Evolutionary conservation across 2,888 invertebrate species (phyloP).

Genomic region (Cordylochernes scorpioides): DNA sequence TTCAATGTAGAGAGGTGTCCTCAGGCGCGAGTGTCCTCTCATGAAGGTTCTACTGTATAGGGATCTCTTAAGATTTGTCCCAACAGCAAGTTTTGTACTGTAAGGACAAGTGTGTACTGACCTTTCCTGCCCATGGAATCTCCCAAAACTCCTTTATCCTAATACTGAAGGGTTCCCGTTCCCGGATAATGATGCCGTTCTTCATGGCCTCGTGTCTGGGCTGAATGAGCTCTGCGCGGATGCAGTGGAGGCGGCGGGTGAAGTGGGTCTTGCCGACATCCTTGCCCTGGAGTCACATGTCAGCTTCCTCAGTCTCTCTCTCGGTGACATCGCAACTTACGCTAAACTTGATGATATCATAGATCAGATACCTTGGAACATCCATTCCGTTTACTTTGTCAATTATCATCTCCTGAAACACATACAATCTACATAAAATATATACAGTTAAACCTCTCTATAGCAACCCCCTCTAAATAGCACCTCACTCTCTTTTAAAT

Average conservation of each 20-base stretch:
- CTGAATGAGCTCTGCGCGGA: slow-evolving; percentile 31
- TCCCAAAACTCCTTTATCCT: slow-evolving; percentile 77
- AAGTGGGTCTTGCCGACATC: slow-evolving; percentile 52
- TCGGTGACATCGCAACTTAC: too few species aligned
- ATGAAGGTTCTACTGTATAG: too few species aligned
- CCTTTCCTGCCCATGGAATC: slow-evolving; percentile 24
- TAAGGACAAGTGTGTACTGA: slow-evolving; percentile 10
- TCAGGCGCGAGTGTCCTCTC: too few species aligned
- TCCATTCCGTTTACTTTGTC: slow-evolving; percentile 40
- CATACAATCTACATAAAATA: too few species aligned
- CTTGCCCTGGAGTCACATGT: slow-evolving; percentile 27
- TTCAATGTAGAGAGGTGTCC: too few species aligned
- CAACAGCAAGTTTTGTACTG: background rate
- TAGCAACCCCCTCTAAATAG: too few species aligned
- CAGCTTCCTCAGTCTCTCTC: too few species aligned
- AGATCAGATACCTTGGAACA: slow-evolving; percentile 69
- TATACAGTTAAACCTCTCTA: too few species aligned
- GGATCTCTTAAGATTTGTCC: too few species aligned
- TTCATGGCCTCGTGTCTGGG: slow-evolving; percentile 44
- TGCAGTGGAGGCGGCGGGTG: slow-evolving; percentile 44
- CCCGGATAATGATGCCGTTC: slow-evolving; percentile 41
- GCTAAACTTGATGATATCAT: slow-evolving; percentile 68
- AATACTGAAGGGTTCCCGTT: slow-evolving; percentile 63
- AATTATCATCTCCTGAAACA: slow-evolving; percentile 72
- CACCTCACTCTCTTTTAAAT: too few species aligned